Evolutionary conservation across 2,113 vertebrate species (phyloP), one percentile per base, ranked within the genome.

Genomic region (Carassius carassius): DNA sequence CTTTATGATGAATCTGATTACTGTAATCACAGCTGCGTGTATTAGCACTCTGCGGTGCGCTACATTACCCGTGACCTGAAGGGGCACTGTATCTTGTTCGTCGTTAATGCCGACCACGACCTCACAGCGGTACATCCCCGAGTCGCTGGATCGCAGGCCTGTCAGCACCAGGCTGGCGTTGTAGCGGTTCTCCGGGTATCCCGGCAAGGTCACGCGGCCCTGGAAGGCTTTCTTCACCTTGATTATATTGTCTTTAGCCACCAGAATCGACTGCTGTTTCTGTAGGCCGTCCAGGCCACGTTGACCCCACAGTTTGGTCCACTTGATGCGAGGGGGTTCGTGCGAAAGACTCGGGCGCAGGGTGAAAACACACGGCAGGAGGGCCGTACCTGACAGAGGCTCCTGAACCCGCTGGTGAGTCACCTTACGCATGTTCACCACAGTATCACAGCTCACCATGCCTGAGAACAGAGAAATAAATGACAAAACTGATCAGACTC

Each of bases 71-170:
- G 94, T 96, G 90, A 99, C 97, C 89, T 98, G 96, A 88, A 99
- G 91, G 0, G 96, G 96, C 85, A 99, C 94, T 25, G 96, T 96
- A 88, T 99, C 98, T 92, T 98, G 96, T 87, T 98, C 97, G 0
- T 99, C 98, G 0, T 97, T 96, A 81, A 99, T 96, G 87, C 98
- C 97, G 0, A 96, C 94, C 86, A 99, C 97, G 56, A 99, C 97
- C 87, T 98, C 93, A 85, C 98, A 99, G 89, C 97, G 98, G 86
- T 98, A 99, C 19, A 99, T 94, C 17, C 98, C 98, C 0, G 96
- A 94, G 79, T 99, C 98, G 25, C 97, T 98, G 87, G 96, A 95
- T 0, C 96, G 94, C 17, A 97, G 92, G 0, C 94, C 93, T 0
- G 91, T 93, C 85, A 99, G 92, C 9, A 95, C 90, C 60, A 99